Base-by-base conservation (phyloP, 2,797 vertebrate genomes). In the Gallinago solitaria region DNA sequence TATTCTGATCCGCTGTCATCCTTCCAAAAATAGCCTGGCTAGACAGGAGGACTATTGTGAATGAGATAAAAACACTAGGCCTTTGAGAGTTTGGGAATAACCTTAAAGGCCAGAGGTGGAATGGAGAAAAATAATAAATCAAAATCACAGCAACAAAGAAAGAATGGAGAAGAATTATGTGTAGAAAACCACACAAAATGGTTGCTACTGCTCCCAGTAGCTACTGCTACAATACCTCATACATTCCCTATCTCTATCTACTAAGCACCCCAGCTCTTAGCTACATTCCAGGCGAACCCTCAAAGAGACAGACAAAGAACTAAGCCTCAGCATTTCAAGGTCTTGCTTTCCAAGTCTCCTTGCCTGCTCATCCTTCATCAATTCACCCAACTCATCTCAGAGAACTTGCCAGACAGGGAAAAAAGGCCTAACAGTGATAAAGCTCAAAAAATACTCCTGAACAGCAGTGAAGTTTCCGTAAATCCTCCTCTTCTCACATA, bases 11-110 rank as follows among this genome's bases (percentile, higher is more conserved):
- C 67, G 91, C 87, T 91, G 91, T 78, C 94, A 60, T 80, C 78
- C 93, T 96, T 93, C 93, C 61, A 96, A 96, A 97, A 98, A 97
- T 89, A 98, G 87, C 89, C 87, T 69, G 39, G 27, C 51, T 60
- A 89, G 93, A 76, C 56, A 94, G 91, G 75, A 61, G 15, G 35
- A 50, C 64, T 56, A 50, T 2, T 94, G 59, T 91, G 90, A 96
- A 77, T 67, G n/a, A 73, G 79, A 90, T 69, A 96, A 35, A 96
- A 95, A 97, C 61, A 97, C 47, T 70, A 90, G 41, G 63, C 48
- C 60, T 78, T 9, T n/a, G 16, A 89, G 53, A 95, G 39, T 63
- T 76, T 19, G 83, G 81, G 74, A 90, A 87, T 64, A 83, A 92
- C 14, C 33, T 78, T 56, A 79, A 94, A 18, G 39, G 23, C 43